Evolutionary conservation across 2,113 vertebrate genomes (phyloP).

Genomic region (Thamnaconus septentrionalis): DNA sequence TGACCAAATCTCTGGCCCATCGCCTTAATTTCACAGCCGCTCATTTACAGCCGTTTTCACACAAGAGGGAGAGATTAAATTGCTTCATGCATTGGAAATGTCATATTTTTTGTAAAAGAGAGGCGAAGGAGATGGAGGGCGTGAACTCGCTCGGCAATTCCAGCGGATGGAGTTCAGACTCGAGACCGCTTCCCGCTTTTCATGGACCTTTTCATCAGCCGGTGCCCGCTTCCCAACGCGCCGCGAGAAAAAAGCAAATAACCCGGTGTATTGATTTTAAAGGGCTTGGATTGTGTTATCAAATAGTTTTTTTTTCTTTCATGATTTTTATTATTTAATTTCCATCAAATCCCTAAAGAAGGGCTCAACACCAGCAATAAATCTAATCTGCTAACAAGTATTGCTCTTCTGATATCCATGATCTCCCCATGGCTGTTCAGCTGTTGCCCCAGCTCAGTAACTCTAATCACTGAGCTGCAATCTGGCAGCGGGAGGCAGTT

Average conservation of each 20-base stretch:
- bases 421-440: neutral
- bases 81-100: conserved; percentile 74
- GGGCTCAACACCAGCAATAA: conserved; percentile 22
- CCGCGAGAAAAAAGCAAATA: conserved; percentile 29
- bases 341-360: conserved; percentile 17
- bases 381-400: neutral
- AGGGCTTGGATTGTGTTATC: conserved; percentile 22
- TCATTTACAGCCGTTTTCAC: conserved; percentile 63
- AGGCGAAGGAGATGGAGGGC: conserved; percentile 62
- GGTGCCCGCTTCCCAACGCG: conserved; percentile 37
- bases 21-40: conserved; percentile 65
- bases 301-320: conserved; percentile 12
- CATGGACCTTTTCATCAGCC: conserved; percentile 39
- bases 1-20: conserved; percentile 61
- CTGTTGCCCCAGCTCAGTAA: neutral
- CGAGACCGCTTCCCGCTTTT: conserved; percentile 57
- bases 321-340: neutral
- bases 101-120: conserved; percentile 65
- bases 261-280: conserved; percentile 37
- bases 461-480: neutral
- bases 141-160: conserved; percentile 40
- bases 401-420: neutral
- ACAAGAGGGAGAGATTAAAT: conserved; percentile 64
- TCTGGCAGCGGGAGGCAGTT: neutral
- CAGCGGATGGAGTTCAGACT: conserved; percentile 39